Percentiles rank a stretch among this genome's conserved stretches.
These are phyloP conservation scores for Acanthosepion pharaonis DNA, from an alignment of 2,888 invertebrate genomes.

Conservation along the genomic window DNA sequence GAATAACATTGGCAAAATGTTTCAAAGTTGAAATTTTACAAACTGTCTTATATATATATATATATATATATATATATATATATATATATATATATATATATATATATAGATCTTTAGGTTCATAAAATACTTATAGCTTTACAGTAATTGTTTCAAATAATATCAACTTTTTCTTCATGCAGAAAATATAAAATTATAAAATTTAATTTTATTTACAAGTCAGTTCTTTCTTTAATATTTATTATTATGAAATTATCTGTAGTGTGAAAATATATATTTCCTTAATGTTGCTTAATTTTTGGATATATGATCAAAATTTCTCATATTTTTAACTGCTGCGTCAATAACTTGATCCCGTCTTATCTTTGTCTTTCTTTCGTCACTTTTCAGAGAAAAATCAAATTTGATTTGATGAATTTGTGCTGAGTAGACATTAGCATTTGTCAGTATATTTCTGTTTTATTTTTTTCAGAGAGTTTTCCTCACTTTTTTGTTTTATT, in stretches of 20 bases:
- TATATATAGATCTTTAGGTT: not conserved
- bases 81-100: not conserved
- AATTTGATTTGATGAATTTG: not conserved
- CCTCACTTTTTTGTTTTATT: not conserved
- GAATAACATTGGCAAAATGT: too few relatives aligned
- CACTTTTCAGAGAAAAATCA: not conserved
- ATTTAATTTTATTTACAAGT: not conserved
- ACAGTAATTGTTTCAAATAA: not conserved
- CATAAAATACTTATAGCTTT: not conserved
- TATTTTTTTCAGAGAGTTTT: not conserved
- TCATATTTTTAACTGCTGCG: not conserved
- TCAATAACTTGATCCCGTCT: not conserved
- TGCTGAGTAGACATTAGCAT: not conserved
- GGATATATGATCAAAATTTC: not conserved
- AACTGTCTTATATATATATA: too few relatives aligned
- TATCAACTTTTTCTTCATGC: not conserved
- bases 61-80: too few relatives aligned
- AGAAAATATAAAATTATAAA: not conserved
- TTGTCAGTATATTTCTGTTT: not conserved
- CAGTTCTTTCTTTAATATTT: not conserved
- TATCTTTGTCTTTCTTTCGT: not conserved
- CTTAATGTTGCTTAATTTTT: not conserved
- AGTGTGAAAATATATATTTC: not conserved
- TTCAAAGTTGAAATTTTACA: too few relatives aligned
- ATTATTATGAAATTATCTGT: not conserved